These are phyloP conservation scores for Hemiprocne comata DNA, from an alignment of 2,113 vertebrate species.

Conservation along the genomic window DNA sequence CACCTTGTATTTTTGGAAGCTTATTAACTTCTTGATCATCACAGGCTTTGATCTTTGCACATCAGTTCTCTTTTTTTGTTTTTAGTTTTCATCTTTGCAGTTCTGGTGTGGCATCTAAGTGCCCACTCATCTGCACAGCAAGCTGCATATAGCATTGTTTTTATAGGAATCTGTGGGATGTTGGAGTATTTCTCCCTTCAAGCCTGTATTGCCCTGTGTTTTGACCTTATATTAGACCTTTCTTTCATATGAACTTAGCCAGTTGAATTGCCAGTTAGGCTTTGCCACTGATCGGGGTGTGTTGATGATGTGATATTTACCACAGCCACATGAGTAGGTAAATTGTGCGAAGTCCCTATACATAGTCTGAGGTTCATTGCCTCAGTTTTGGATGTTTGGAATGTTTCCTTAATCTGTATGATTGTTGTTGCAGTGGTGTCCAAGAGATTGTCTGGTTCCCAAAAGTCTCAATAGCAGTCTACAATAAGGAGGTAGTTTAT, in stretches of 20 bases:
- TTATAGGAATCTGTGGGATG: background rate
- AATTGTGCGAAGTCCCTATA: background rate
- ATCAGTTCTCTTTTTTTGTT: background rate
- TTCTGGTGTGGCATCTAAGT: background rate
- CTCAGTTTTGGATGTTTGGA: background rate
- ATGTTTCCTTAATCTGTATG: background rate
- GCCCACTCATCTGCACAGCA: background rate
- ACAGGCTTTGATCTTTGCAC: background rate
- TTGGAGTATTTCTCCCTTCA: background rate
- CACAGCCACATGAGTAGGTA: background rate
- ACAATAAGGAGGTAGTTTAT: background rate
- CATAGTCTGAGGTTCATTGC: background rate
- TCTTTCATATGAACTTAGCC: background rate
- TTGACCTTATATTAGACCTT: background rate
- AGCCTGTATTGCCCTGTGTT: background rate
- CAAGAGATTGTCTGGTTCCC: background rate
- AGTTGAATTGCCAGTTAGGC: background rate
- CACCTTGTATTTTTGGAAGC: background rate
- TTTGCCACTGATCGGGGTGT: background rate
- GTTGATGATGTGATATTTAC: background rate
- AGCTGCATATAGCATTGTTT: background rate
- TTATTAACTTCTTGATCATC: background rate
- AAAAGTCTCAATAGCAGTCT: background rate
- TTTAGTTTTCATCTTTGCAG: background rate
- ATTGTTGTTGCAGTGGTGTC: background rate